phyloP scores from a whole-genome alignment of 2,113 vertebrate species.

The Pluvianellus socialis region DNA sequence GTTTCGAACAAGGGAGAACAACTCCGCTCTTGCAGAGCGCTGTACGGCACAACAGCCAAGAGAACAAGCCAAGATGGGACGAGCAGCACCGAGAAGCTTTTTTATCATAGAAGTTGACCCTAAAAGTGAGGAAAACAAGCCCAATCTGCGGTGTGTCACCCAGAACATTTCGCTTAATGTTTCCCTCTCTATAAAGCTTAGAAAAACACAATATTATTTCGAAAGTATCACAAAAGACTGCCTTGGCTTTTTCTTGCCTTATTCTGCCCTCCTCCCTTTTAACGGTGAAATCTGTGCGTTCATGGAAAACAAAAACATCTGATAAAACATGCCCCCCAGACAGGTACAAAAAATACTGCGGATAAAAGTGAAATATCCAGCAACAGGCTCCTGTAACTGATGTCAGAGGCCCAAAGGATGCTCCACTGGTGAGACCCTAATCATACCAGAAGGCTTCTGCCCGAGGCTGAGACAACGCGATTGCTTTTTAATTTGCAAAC shows the following conservation, averaged over 20 bases:
- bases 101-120: background rate
- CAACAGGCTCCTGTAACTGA: background rate
- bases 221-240: background rate
- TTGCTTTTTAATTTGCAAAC: slow-evolving; percentile 56
- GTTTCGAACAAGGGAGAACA: background rate
- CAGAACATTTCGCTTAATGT: background rate
- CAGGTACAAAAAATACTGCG: background rate
- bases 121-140: background rate
- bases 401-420: background rate
- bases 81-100: background rate
- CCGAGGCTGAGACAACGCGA: background rate
- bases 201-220: background rate
- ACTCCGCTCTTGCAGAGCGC: background rate
- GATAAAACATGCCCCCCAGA: background rate
- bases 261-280: background rate
- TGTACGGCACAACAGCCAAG: background rate
- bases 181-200: background rate
- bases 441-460: background rate
- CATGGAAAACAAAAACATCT: background rate
- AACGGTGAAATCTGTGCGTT: background rate
- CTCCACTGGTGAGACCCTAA: background rate
- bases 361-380: background rate
- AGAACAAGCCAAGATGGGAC: background rate
- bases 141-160: background rate
- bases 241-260: background rate